Conservation (phyloP, 2,113 vertebrate genomes). For the crab-eating macaque (Macaca fascicularis) region T2T-MFA8v1.1 NC_088380.1:127610501-127611000, state of each 20-base stretch:
- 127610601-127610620: background rate
- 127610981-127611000: background rate
- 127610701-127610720: background rate
- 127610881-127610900: background rate
- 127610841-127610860: background rate
- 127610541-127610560: background rate
- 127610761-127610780: background rate
- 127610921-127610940: background rate
- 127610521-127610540: background rate
- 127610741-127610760: background rate
- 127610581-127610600: background rate
- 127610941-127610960: background rate
- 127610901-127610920: background rate
- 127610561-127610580: background rate
- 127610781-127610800: background rate
- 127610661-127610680: background rate
- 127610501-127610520: background rate
- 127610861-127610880: background rate
- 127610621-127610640: background rate
- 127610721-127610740: background rate
- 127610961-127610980: background rate
- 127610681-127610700: background rate
- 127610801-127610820: background rate
- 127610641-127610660: background rate
- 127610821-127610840: background rate